These are phyloP conservation scores for Drosophila truncata DNA, from an alignment of 1,140 invertebrate genomes.

Conservation along the genomic window DNA sequence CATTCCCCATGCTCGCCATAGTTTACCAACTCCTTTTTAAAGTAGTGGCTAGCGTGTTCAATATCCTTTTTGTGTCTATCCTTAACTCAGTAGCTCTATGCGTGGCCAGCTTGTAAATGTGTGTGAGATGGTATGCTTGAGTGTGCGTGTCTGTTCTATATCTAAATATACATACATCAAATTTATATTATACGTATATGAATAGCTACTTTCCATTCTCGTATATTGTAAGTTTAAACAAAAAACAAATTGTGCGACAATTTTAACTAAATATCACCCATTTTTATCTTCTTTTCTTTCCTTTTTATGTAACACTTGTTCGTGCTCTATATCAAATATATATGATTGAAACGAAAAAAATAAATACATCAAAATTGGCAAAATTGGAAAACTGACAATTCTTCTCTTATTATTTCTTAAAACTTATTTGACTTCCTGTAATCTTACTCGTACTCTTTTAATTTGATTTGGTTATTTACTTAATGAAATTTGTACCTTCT, in stretches of 20 bases:
- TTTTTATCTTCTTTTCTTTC: constrained; percentile 85
- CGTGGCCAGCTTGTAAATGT: constrained; percentile 61
- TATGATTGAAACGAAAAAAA: constrained; percentile 65
- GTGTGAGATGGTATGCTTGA: constrained; percentile 42
- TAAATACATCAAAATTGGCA: constrained; percentile 78
- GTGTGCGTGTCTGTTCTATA: constrained; percentile 45
- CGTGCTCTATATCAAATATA: constrained; percentile 81
- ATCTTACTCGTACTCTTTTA: constrained; percentile 48
- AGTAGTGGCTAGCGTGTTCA: constrained; percentile 79
- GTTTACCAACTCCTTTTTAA: constrained; percentile 52
- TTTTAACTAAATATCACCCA: constrained; percentile 85
- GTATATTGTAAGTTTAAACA: constrained; percentile 75
- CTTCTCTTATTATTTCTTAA: constrained; percentile 55
- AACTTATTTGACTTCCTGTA: constrained; percentile 48
- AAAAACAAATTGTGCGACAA: constrained; percentile 64
- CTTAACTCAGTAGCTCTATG: constrained; percentile 69
- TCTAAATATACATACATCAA: constrained; percentile 40
- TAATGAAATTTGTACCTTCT: constrained; percentile 39
- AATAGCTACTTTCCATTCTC: constrained; percentile 72
- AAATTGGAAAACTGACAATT: constrained; percentile 82
- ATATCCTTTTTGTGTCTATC: constrained; percentile 76
- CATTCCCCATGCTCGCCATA: constrained; percentile 37
- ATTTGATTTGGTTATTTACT: constrained; percentile 38
- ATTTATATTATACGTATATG: constrained; percentile 45
- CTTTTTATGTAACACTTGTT: constrained; percentile 84